Conservation (phyloP, 2,888 invertebrate genomes). For the Kuschelorhynchus macadamiae region DNA sequence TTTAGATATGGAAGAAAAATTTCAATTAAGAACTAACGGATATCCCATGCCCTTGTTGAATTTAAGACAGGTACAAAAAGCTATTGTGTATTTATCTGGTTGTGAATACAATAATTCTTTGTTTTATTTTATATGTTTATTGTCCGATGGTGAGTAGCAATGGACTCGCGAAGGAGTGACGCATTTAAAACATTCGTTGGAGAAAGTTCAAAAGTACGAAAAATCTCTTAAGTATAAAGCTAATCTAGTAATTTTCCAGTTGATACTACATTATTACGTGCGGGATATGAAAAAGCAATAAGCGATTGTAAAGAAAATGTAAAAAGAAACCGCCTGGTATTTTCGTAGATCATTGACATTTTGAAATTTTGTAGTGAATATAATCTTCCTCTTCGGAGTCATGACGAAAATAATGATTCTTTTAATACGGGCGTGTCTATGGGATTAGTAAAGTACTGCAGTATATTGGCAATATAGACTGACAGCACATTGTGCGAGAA, state of each 20-base stretch:
- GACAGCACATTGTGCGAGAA: constrained; percentile 20
- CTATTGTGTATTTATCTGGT: too few species aligned
- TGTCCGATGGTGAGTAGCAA: too few species aligned
- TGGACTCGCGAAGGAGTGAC: constrained; percentile 11
- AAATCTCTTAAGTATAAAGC: constrained; percentile 8
- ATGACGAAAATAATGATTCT: constrained; percentile 55
- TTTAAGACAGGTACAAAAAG: too few species aligned
- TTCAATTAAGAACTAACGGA: too few species aligned
- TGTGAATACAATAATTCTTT: too few species aligned
- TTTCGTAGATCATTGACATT: constrained; percentile 57
- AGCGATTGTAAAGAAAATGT: constrained; percentile 36
- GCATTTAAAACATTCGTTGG: constrained; percentile 14
- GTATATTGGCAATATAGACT: neutral
- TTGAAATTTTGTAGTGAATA: constrained; percentile 53
- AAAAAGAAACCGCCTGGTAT: constrained; percentile 34
- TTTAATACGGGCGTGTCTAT: constrained; percentile 38
- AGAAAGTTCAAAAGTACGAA: constrained; percentile 27
- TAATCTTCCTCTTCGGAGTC: constrained; percentile 59
- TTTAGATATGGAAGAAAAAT: too few species aligned
- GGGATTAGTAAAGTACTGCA: constrained; percentile 12
- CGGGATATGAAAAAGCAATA: constrained; percentile 9
- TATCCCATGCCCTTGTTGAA: too few species aligned
- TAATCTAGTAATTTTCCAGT: constrained; percentile 23
- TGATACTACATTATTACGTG: constrained; percentile 41
- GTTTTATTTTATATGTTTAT: too few species aligned